Evolutionary conservation across 1,140 invertebrate genomes (phyloP).

Genomic region (Schlechtendalia chinensis): DNA sequence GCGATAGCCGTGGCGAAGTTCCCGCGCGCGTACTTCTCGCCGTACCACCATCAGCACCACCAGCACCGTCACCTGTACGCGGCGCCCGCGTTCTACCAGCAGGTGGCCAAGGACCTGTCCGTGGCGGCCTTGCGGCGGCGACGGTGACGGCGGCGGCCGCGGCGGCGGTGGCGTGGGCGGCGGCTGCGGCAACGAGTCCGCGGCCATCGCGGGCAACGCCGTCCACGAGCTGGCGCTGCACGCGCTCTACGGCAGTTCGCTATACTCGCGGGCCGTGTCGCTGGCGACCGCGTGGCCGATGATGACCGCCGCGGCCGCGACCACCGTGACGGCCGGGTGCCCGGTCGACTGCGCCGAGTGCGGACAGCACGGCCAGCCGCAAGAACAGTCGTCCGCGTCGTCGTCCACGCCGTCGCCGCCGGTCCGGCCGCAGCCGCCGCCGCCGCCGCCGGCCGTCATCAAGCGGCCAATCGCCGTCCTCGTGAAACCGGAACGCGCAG

Average conservation of each 20-base stretch:
- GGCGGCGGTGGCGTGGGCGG: too few species aligned
- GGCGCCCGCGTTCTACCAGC: conserved; percentile 53
- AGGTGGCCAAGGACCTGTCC: conserved; percentile 60
- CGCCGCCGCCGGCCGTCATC: conserved; percentile 50
- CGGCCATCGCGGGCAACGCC: conserved; percentile 59
- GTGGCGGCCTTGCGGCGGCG: too few species aligned
- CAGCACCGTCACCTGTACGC: conserved; percentile 2
- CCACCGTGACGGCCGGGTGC: conserved; percentile 54
- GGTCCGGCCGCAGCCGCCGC: conserved; percentile 35
- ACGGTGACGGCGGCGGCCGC: too few species aligned
- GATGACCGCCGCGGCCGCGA: conserved; percentile 52
- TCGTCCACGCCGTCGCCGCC: conserved; percentile 54
- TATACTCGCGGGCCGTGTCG: conserved; percentile 58
- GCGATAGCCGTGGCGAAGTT: conserved; percentile 67
- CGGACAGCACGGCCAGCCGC: conserved; percentile 56
- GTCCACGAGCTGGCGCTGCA: conserved; percentile 67
- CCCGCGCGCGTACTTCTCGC: conserved; percentile 67
- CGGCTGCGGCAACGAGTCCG: conserved; percentile 60
- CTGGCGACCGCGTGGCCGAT: conserved; percentile 58
- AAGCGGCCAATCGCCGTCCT: conserved; percentile 54
- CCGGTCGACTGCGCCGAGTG: conserved; percentile 55
- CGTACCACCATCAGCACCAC: conserved; percentile 60
- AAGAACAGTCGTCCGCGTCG: conserved; percentile 51
- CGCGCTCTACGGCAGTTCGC: conserved; percentile 62
- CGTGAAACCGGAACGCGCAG: conserved; percentile 52